These are phyloP conservation scores for Lepidocyrtinus sp. DNA, from an alignment of 2,888 invertebrate genomes.

Conservation along the genomic window DNA sequence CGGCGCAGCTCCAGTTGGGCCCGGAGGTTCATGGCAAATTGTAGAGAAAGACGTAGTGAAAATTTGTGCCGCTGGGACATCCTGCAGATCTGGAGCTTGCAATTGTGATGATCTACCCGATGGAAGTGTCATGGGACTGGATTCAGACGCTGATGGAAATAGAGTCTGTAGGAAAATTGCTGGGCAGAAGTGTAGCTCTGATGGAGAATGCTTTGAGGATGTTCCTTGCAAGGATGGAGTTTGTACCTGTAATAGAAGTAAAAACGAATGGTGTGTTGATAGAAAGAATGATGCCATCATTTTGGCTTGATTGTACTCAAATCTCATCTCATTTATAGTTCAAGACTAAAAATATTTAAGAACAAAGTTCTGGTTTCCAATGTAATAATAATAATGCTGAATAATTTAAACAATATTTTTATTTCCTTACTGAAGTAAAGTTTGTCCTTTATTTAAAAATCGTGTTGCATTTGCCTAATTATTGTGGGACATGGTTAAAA, in stretches of 20 bases:
- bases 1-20: conserved; percentile 37
- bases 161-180: conserved; percentile 28
- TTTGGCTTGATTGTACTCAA: neutral
- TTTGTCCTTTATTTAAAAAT: too few relatives aligned
- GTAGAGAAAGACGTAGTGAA: conserved; percentile 51
- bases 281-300: neutral
- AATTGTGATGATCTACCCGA: conserved; percentile 53
- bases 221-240: conserved; percentile 17
- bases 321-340: too few relatives aligned
- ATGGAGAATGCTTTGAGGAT: conserved; percentile 30
- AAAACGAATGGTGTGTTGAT: neutral
- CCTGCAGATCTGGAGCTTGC: conserved; percentile 47
- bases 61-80: conserved; percentile 29
- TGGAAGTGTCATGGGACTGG: conserved; percentile 34
- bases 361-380: too few relatives aligned
- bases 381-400: too few relatives aligned
- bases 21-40: conserved; percentile 45
- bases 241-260: conserved; percentile 19
- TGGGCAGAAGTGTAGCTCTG: conserved; percentile 36
- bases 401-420: too few relatives aligned
- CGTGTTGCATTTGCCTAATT: too few relatives aligned
- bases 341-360: too few relatives aligned
- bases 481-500: too few relatives aligned
- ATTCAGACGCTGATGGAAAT: conserved; percentile 25
- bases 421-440: too few relatives aligned